Conservation (phyloP, 2,797 vertebrate species). For the Merluccius polli region DNA sequence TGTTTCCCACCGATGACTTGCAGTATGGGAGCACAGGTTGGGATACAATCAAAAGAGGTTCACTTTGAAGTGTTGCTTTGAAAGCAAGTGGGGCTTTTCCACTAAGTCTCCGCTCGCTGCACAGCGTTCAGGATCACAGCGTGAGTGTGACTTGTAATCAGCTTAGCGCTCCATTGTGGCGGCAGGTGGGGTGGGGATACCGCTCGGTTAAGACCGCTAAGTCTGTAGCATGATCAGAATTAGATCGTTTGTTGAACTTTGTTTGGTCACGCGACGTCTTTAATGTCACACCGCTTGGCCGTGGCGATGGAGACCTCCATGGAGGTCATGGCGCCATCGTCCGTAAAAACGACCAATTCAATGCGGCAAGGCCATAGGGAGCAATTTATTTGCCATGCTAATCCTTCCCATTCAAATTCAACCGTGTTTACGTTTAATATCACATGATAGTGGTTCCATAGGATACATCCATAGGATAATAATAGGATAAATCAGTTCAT, state of each 20-base stretch:
- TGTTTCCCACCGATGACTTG: too few relatives aligned
- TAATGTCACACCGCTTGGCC: constrained; percentile 11
- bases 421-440: constrained; percentile 20
- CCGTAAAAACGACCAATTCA: background rate
- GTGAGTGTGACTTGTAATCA: constrained; percentile 60
- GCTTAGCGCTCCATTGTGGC: constrained; percentile 52
- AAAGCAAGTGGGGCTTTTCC: constrained; percentile 34
- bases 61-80: constrained; percentile 43
- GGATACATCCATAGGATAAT: background rate
- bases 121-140: constrained; percentile 23
- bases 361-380: constrained; percentile 8
- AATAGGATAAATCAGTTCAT: too few relatives aligned
- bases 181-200: constrained; percentile 47
- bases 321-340: background rate
- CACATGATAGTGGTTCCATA: constrained; percentile 9
- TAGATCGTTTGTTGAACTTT: background rate
- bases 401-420: background rate
- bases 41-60: constrained; percentile 6
- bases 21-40: background rate
- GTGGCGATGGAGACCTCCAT: background rate
- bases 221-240: constrained; percentile 42
- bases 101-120: constrained; percentile 35
- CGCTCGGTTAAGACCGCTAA: constrained; percentile 52
- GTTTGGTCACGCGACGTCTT: constrained; percentile 46
- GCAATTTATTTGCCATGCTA: constrained; percentile 14